Evolutionary conservation across 2,888 invertebrate species (phyloP).

Genomic region (Tridacna crocea): DNA sequence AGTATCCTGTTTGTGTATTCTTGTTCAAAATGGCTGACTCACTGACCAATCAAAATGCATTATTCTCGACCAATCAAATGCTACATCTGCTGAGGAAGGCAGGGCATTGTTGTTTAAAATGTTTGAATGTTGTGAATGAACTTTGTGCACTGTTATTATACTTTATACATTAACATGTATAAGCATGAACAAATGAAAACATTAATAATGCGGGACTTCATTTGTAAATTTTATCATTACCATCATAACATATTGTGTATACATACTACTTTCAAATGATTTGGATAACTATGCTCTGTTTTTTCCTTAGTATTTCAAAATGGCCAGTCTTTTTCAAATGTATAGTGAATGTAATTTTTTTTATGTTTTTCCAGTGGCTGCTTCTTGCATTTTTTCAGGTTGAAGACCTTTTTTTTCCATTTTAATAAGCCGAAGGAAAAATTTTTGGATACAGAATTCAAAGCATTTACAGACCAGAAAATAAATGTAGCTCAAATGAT

Average conservation of each 20-base stretch:
- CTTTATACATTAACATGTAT: neutral
- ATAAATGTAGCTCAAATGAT: too few species aligned
- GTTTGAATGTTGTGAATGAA: neutral
- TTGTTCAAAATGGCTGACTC: neutral
- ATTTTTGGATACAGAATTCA: too few species aligned
- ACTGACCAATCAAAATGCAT: constrained; percentile 2
- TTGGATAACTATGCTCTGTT: too few species aligned
- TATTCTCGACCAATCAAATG: neutral
- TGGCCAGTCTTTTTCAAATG: too few species aligned
- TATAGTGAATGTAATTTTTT: too few species aligned
- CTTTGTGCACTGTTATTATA: constrained; percentile 9
- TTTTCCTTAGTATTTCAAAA: too few species aligned
- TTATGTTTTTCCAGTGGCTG: too few species aligned
- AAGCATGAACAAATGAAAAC: constrained; percentile 3
- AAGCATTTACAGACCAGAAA: too few species aligned
- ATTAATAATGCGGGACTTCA: constrained; percentile 13
- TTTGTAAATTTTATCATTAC: neutral
- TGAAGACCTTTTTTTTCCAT: too few species aligned
- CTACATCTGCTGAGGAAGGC: neutral
- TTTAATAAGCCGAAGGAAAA: too few species aligned
- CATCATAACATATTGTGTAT: neutral
- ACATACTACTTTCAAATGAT: too few species aligned
- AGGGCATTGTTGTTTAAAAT: neutral
- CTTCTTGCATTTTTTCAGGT: too few species aligned
- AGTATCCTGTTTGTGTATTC: neutral